These are phyloP conservation scores for Chaetorhynchus papuensis DNA, from an alignment of 2,113 vertebrate species.

Conservation along the genomic window DNA sequence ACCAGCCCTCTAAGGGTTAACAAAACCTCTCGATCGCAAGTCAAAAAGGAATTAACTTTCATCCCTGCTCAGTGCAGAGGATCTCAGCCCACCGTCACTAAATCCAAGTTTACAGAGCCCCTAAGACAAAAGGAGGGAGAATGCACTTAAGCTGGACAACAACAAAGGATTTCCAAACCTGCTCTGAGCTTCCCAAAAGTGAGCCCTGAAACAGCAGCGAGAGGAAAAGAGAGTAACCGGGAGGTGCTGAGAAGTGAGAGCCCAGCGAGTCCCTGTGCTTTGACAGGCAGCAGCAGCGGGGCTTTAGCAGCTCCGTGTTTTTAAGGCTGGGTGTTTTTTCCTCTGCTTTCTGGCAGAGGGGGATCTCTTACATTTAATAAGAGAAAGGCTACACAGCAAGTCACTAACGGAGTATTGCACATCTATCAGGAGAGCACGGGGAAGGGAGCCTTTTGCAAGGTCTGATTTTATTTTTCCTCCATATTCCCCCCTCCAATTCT, in stretches of 20 bases:
- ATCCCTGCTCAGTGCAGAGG: neutral
- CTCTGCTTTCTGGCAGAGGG: slow-evolving; percentile 52
- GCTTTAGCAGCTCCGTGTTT: slow-evolving; percentile 22
- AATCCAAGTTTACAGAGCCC: neutral
- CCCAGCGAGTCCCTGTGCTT: neutral
- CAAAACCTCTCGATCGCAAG: neutral
- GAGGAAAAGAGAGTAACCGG: neutral
- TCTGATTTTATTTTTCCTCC: slow-evolving; percentile 10
- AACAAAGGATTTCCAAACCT: neutral
- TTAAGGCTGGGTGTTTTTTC: slow-evolving; percentile 34
- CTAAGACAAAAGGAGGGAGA: neutral
- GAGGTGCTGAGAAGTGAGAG: neutral
- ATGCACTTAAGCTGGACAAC: neutral
- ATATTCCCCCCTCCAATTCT: neutral
- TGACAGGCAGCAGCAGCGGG: slow-evolving; percentile 77
- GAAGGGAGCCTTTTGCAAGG: neutral
- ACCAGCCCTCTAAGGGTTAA: slow-evolving; percentile 50
- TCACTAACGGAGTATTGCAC: slow-evolving; percentile 26
- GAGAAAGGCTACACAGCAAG: slow-evolving; percentile 39
- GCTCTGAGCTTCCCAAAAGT: slow-evolving; percentile 2
- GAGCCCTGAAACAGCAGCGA: neutral
- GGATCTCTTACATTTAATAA: slow-evolving; percentile 57
- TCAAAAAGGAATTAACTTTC: slow-evolving; percentile 68
- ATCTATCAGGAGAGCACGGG: neutral
- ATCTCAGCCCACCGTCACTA: neutral